Evolutionary conservation across 2,888 invertebrate genomes (phyloP), one percentile per base, ranked within the genome.

Genomic region (Watsonalla binaria): DNA sequence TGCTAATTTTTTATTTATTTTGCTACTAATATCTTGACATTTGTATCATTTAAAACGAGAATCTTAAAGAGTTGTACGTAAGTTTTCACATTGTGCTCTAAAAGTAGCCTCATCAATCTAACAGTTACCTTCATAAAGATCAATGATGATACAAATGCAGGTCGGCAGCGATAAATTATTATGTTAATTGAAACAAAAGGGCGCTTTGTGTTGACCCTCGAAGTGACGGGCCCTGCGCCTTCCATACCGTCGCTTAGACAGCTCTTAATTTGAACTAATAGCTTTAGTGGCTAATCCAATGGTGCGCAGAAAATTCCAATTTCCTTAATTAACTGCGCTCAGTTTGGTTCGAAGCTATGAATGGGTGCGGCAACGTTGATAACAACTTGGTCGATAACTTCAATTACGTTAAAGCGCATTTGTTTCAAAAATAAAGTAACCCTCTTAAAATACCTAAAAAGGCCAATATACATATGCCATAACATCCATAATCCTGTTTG

Each of bases 211-310:
- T 60, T 63, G 72, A 70, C 65, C 68, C 68, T 71, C 57, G 66
- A 68, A 66, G 62, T 74, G 79, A 78, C 74, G 72, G 68, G 74
- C 71, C 65, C 58, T 71, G 74, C 37, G 14, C 15, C 49, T 73
- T 65, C 70, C 72, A 72, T 72, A 69, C 69, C 68, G 66, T 68
- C 70, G 64, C 65, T 70, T 74, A 78, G 81, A 79, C 84, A 83
- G 82, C 79, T 86, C 84, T 84, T 90, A 90, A 90, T 90, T 88
- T 86, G 84, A 86, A 89, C 86, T 90, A 90, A 90, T 90, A 90
- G 90, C 86, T 84, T 80, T 74, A 77, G 78, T 78, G 76, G 82
- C 77, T 85, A 86, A 87, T 86, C 85, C 86, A 85, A 82, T 82
- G 80, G 80, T 74, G 79, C 73, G 78, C 80, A 86, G 83, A 89